Evolutionary conservation across 2,797 vertebrate species (phyloP).

Genomic region (Heliangelus exortis): DNA sequence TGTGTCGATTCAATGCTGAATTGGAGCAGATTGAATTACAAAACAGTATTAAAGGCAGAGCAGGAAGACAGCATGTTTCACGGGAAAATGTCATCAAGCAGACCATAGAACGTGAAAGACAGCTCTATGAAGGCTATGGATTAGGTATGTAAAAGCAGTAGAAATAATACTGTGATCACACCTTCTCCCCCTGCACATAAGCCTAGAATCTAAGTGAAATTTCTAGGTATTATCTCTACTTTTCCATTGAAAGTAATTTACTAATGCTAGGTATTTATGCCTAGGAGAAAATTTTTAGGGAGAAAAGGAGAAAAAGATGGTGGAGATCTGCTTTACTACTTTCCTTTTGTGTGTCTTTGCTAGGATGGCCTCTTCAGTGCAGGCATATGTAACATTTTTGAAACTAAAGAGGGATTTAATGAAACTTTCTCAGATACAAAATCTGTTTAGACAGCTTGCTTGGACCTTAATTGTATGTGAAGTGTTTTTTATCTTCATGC

Average conservation of each 20-base stretch:
- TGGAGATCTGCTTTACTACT: not conserved
- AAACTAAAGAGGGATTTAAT: not conserved
- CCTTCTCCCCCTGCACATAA: not conserved
- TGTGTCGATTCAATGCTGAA: slow-evolving; percentile 88
- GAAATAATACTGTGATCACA: not conserved
- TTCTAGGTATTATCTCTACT: not conserved
- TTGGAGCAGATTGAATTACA: slow-evolving; percentile 93
- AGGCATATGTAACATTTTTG: not conserved
- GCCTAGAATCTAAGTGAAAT: not conserved
- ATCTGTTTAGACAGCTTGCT: not conserved
- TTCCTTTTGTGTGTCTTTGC: not conserved
- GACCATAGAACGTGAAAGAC: slow-evolving; percentile 88
- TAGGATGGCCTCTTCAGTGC: not conserved
- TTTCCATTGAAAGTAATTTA: not conserved
- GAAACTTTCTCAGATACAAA: not conserved
- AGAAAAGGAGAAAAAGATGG: not conserved
- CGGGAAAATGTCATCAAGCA: slow-evolving; percentile 90
- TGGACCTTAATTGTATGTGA: not conserved
- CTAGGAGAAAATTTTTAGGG: not conserved
- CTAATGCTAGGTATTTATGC: not conserved
- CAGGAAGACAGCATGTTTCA: slow-evolving; percentile 88
- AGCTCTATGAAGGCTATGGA: slow-evolving; percentile 84
- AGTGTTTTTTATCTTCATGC: not conserved
- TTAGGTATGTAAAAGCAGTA: slow-evolving; percentile 81
- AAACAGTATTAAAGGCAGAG: slow-evolving; percentile 93